Percentiles rank a stretch among this genome's conserved stretches.
Conservation (phyloP, 2,888 invertebrate genomes). For the Sylvicola fuscatus region DNA sequence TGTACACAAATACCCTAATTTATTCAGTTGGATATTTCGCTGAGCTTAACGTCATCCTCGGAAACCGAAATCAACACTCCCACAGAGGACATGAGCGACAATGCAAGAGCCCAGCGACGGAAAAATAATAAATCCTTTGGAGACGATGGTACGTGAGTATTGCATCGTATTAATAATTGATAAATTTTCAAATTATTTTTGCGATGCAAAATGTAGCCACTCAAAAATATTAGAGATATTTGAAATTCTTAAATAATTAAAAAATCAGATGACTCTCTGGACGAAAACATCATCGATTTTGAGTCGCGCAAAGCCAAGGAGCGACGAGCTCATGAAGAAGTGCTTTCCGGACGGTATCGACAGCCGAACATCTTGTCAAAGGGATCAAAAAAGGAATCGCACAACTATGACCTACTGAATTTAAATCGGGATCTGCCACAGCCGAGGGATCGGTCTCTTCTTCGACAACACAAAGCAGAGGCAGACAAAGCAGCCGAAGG, state of each 20-base stretch:
- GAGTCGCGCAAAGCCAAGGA: constrained; percentile 24
- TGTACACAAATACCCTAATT: background rate
- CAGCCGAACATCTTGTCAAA: constrained; percentile 19
- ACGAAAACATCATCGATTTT: constrained; percentile 25
- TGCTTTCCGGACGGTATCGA: constrained; percentile 23
- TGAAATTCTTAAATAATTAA: no score
- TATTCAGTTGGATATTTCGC: constrained; percentile 16
- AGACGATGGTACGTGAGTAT: background rate
- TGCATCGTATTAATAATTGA: no score
- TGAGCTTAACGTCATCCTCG: constrained; percentile 21
- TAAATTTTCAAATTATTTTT: background rate
- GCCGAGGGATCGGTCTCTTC: no score
- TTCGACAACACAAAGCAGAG: no score
- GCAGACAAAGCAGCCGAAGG: no score
- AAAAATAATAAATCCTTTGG: background rate
- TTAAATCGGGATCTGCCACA: no score
- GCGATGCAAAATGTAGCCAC: background rate
- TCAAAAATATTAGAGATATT: background rate
- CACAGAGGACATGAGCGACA: background rate
- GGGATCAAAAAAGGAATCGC: no score
- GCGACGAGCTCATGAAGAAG: constrained; percentile 24
- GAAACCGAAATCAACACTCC: background rate
- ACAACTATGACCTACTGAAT: no score
- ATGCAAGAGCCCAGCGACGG: background rate
- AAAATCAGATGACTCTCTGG: constrained; percentile 23